Evolutionary conservation across 2,797 vertebrate species (phyloP).

Genomic region (Naso thynnoides): DNA sequence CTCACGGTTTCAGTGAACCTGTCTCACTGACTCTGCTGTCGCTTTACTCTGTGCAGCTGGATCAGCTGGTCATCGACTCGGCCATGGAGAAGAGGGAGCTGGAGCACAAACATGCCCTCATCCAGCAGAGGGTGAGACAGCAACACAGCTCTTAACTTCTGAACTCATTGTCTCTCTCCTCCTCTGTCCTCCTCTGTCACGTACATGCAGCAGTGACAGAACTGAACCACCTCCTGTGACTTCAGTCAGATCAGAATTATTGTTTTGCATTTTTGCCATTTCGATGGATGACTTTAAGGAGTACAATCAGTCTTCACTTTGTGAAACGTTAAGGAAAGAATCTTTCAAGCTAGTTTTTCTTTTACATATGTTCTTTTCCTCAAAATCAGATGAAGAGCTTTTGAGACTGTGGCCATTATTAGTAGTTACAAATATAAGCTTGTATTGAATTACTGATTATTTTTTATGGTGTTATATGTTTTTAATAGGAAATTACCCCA

Average conservation of each 20-base stretch:
- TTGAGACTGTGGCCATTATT: neutral
- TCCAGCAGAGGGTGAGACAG: conserved; percentile 93
- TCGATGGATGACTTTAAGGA: neutral
- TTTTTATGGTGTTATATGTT: neutral
- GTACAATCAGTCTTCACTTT: neutral
- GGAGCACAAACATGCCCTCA: conserved; percentile 96
- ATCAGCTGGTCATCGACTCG: conserved; percentile 98
- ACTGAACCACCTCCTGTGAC: no score
- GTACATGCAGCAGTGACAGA: neutral
- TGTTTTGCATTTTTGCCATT: neutral
- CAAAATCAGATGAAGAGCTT: neutral
- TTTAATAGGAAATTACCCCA: neutral
- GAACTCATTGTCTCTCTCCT: neutral
- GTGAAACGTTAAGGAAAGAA: neutral
- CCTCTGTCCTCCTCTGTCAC: neutral
- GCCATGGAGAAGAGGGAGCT: conserved; percentile 96
- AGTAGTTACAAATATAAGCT: neutral
- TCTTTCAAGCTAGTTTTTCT: neutral
- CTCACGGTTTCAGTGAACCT: neutral
- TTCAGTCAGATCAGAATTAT: neutral
- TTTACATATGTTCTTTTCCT: neutral
- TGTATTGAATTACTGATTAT: neutral
- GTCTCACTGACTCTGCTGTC: conserved; percentile 21
- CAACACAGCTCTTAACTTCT: neutral
- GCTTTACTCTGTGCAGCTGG: conserved; percentile 85